Base-by-base conservation (phyloP, 2,797 vertebrate genomes). In the Chloroceryle amazona region DNA sequence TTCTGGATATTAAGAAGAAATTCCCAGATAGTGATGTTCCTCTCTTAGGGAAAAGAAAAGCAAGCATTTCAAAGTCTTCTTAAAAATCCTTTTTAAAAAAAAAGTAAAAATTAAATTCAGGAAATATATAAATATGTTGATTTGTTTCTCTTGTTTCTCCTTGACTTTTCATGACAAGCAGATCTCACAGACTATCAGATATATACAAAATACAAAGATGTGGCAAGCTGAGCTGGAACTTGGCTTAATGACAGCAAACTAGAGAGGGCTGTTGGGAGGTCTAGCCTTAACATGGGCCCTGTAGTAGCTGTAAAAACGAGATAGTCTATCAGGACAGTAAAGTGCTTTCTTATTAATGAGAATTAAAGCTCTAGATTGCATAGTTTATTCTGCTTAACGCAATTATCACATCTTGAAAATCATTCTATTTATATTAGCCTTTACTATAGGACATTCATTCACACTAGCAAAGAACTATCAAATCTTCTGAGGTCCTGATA, bases 191-290 rank as follows among this genome's bases (percentile, higher is more conserved):
- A 37, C 22, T 57, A 41, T 65, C 42, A 91, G 57, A 72, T 4
- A 44, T 17, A 10, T 4, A 8, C 49, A 89, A 94, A 95, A 66
- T 8, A 89, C 14, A 79, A 73, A 87, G 57, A 80, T 26, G 35
- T 72, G 87, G 87, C 81, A 96, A 90, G 25, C 25, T 58, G 54
- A 83, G 39, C 37, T 91, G 85, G 75, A 86, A 86, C 78, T 75
- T 81, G 85, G 58, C 75, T 80, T 74, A 68, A 68, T 51, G 65
- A 88, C 61, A 78, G 68, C 75, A 94, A 88, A 90, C 76, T 4
- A 79, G 55, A 58, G 70, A 74, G 31, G 28, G 63, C 28, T 65
- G 5, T 54, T 44, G 33, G 55, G 47, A 88, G 47, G 19, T 54
- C 13, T 4, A 31, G 46, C 55, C 26, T 63, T 89, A 20, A 71